These are phyloP conservation scores for Cyprinodon tularosa DNA, from an alignment of 2,113 vertebrate species.

Conservation along the genomic window DNA sequence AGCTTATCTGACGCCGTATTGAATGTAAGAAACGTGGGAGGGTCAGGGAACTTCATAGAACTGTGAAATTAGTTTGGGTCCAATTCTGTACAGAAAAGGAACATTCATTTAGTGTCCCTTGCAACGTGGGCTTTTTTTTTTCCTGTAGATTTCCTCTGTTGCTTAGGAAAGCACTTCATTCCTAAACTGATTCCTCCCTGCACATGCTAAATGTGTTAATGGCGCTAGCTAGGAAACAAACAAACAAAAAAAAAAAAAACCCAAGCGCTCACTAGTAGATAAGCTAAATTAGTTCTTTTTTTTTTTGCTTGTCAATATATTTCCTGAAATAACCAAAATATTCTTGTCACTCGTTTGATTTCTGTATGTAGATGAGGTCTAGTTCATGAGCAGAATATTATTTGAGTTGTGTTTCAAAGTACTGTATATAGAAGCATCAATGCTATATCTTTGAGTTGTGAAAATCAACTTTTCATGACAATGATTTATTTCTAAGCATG, in stretches of 20 bases:
- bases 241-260: conserved; percentile 7
- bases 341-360: conserved; percentile 82
- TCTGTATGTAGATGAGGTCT: conserved; percentile 73
- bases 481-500: conserved; percentile 90
- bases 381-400: conserved; percentile 58
- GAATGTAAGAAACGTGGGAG: conserved; percentile 98
- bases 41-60: conserved; percentile 97
- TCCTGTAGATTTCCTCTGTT: conserved; percentile 56
- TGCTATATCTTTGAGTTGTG: conserved; percentile 85
- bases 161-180: conserved; percentile 72
- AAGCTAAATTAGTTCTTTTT: conserved; percentile 83
- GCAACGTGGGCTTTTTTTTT: conserved; percentile 78
- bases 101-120: conserved; percentile 85
- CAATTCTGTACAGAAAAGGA: conserved; percentile 98
- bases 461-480: conserved; percentile 90
- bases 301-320: conserved; percentile 85
- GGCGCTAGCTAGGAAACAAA: conserved; percentile 56
- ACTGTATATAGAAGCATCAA: conserved; percentile 77
- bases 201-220: conserved; percentile 58
- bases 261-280: conserved; percentile 59
- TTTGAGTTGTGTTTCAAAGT: conserved; percentile 64
- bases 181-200: conserved; percentile 68
- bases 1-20: conserved; percentile 99
- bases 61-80: conserved; percentile 99
- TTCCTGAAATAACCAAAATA: conserved; percentile 94